Evolutionary conservation across 2,888 invertebrate species (phyloP), one percentile per base, ranked within the genome.

Genomic region (Cactoblastis cactorum): DNA sequence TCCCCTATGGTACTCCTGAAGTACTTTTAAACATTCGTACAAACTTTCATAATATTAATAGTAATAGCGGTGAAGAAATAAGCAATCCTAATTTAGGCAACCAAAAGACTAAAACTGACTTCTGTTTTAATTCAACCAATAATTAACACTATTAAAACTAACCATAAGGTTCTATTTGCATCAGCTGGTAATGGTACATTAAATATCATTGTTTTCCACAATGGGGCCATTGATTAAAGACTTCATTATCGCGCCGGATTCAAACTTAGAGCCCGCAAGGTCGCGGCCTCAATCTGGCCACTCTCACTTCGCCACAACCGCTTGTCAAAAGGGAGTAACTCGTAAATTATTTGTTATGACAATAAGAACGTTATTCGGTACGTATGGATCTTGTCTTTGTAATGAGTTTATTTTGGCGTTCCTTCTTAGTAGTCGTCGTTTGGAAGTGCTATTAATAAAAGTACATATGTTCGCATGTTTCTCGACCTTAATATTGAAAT

Each of bases 261-360:
- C 46, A 14, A 43, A 43, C 43, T 45, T 46, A 19, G 47, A 47
- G 22, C 32, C 49, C 43, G 9, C 56, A 57, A 57, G 56, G 56
- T 51, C 56, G 54, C 46, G 54, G 43, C 56, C 56, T 57, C 51
- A 52, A 52, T 49, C 45, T 32, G 51, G 35, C 37, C 15, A 52
- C 56, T 54, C 56, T 57, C 54, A 54, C 53, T 53, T 53, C 28
- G 41, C 14, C 22, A 24, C 32, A 22, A 3, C 15, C 11, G 37
- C 33, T n/a, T 14, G 37, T 33, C 11, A 49, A 18, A 50, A 49
- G 50, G 41, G 52, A 14, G 39, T 46, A 56, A 53, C 32, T 50
- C 5, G 0, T 2, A 41, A 43, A 48, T 33, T 22, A 2, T 3
- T 6, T 11, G 12, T 39, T 49, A 47, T 3, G 32, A n/a, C 32